These are phyloP conservation scores for Caenorhabditis briggsae DNA, from an alignment of 1,140 invertebrate species.

Conservation along the genomic window DNA sequence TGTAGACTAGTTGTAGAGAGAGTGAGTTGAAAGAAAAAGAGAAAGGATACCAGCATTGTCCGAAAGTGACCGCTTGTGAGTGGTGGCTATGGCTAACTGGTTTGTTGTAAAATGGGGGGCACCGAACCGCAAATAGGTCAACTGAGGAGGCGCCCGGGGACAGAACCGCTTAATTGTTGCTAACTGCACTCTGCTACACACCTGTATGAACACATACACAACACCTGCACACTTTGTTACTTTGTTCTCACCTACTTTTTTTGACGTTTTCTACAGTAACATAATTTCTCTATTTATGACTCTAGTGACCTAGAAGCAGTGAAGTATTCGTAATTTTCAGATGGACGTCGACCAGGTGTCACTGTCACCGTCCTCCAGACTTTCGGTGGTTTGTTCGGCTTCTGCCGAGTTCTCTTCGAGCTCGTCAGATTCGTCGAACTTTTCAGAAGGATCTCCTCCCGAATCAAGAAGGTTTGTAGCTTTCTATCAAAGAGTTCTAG, in stretches of 20 bases:
- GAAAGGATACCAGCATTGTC: slow-evolving; percentile 40
- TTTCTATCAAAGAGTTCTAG: not conserved
- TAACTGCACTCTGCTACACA: slow-evolving; percentile 32
- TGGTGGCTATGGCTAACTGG: slow-evolving; percentile 45
- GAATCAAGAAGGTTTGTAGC: slow-evolving; percentile 52
- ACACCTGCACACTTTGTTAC: slow-evolving; percentile 3
- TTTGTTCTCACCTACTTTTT: slow-evolving; percentile 20
- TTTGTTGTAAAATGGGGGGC: not conserved
- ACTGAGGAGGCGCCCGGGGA: slow-evolving; percentile 43
- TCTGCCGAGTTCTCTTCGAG: slow-evolving; percentile 60
- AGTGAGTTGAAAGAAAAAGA: slow-evolving; percentile 14
- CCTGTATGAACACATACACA: slow-evolving; percentile 32
- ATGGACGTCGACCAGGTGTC: slow-evolving; percentile 58
- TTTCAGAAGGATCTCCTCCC: slow-evolving; percentile 58
- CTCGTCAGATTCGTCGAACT: slow-evolving; percentile 54
- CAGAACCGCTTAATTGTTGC: slow-evolving; percentile 57
- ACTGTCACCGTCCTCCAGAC: slow-evolving; percentile 57
- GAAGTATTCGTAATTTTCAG: slow-evolving; percentile 26
- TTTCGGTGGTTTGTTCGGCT: slow-evolving; percentile 61
- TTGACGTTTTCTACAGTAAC: not conserved
- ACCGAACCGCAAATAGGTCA: slow-evolving; percentile 40
- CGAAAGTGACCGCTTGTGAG: slow-evolving; percentile 33
- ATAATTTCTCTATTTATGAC: not conserved
- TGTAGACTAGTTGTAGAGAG: slow-evolving; percentile 36
- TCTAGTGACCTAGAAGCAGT: not conserved